Evolutionary conservation across 2,113 vertebrate genomes (phyloP).

Genomic region (Megalops atlanticus): DNA sequence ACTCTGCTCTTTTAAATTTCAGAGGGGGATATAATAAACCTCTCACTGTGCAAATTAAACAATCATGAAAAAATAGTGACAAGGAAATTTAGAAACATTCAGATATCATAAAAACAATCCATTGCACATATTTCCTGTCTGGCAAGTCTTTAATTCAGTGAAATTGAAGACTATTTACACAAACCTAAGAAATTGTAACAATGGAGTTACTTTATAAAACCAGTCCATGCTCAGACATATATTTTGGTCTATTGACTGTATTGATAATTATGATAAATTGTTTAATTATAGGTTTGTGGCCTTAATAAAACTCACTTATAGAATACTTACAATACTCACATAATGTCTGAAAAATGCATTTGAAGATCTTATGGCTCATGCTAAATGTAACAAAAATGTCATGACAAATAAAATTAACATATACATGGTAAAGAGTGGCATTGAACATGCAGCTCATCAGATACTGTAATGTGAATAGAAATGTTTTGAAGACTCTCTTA

Average conservation of each 20-base stretch:
- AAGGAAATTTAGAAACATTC: conserved; percentile 26
- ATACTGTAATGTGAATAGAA: neutral
- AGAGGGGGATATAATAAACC: conserved; percentile 66
- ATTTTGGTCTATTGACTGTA: neutral
- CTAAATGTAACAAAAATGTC: no score
- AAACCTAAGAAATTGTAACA: conserved; percentile 46
- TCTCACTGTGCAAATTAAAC: conserved; percentile 72
- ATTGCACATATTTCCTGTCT: conserved; percentile 26
- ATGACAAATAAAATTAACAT: neutral
- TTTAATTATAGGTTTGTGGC: neutral
- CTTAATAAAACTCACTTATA: neutral
- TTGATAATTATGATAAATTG: neutral
- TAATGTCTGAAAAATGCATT: neutral
- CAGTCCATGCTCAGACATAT: neutral
- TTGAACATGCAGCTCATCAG: neutral
- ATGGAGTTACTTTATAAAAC: conserved; percentile 57
- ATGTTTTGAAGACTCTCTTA: neutral
- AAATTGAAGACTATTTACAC: conserved; percentile 52
- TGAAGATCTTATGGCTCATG: no score
- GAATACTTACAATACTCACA: no score
- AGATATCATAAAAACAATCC: conserved; percentile 19
- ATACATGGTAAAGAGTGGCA: neutral
- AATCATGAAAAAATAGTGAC: conserved; percentile 41
- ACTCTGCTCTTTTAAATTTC: conserved; percentile 72
- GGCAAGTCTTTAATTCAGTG: conserved; percentile 59